Evolutionary conservation across 2,113 vertebrate species (phyloP), one percentile per base, ranked within the genome.

Genomic region (Brachirus orientalis): DNA sequence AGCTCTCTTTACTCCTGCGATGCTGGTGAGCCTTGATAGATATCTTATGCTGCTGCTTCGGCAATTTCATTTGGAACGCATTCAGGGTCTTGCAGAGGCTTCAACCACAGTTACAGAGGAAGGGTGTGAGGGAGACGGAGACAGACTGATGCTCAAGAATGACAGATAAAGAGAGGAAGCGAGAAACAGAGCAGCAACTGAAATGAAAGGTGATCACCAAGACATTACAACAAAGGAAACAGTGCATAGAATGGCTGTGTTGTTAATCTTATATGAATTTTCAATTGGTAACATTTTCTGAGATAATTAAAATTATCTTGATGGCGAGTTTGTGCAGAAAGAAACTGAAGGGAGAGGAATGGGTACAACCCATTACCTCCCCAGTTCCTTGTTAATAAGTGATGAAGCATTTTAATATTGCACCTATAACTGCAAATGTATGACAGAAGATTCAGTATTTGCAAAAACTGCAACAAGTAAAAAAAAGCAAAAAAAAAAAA

Each of bases 31-130:
- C 75, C 65, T 72, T 89, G 89, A 91, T 88, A 82, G 88, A 90
- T 89, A 86, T 86, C 79, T 82, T 75, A 72, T 74, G 79, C 85
- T 79, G 80, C 76, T 73, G 82, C 69, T 81, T 79, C 40, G 35
- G 87, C 86, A 88, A 80, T 91, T 90, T 91, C 84, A 89, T 91
- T 92, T 92, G 92, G 88, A 92, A 76, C 80, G 67, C 64, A 50
- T 88, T 92, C 88, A 91, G 79, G 72, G 56, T 38, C 75, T 66
- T 66, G 73, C 74, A 38, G 63, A 44, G 81, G 60, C 62, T 77
- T 77, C 55, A 66, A 80, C 79, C 73, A 62, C 67, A 72, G 48
- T 54, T 58, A 60, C 2, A 13, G 58, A 17, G 57, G 61, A 50
- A 37, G 53, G 45, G 65, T 16, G 74, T n/a, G 71, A 35, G 52